Evolutionary conservation across 2,888 invertebrate genomes (phyloP).

Genomic region (Trachelus tabidus): DNA sequence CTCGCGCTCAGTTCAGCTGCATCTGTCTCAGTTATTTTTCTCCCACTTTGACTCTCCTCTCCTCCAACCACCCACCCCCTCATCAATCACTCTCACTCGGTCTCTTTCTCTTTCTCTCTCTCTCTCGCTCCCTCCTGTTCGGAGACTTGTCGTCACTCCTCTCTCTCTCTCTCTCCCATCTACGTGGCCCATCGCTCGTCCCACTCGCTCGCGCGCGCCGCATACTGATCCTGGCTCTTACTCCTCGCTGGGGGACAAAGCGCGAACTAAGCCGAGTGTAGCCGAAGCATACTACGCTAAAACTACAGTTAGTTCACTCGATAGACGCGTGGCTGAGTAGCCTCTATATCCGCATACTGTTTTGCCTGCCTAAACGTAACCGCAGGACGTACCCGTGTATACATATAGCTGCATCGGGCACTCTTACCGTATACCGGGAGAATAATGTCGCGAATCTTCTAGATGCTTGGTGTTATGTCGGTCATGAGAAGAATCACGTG

Average conservation of each 20-base stretch:
- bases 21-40: not conserved
- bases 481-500: not conserved
- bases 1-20: not conserved
- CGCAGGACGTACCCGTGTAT: not conserved
- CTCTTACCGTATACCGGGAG: not conserved
- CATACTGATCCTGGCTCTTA: slow-evolving; percentile 10
- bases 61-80: slow-evolving; percentile 6
- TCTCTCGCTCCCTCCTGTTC: slow-evolving; percentile 7
- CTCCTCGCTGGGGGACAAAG: slow-evolving; percentile 13
- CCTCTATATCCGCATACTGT: not conserved
- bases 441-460: not conserved
- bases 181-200: not conserved
- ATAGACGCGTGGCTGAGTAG: slow-evolving; percentile 27
- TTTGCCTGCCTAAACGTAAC: not conserved
- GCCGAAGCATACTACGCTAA: slow-evolving; percentile 24
- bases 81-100: slow-evolving; percentile 3
- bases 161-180: not conserved
- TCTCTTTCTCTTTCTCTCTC: slow-evolving; percentile 6
- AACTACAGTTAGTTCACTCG: slow-evolving; percentile 47
- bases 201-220: slow-evolving; percentile 6
- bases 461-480: not conserved
- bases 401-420: not conserved
- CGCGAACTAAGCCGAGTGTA: slow-evolving; percentile 14
- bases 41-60: not conserved
- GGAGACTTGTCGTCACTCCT: not conserved